These are phyloP conservation scores for Rhamnusium bicolor DNA, from an alignment of 2,888 invertebrate genomes.

Conservation along the genomic window DNA sequence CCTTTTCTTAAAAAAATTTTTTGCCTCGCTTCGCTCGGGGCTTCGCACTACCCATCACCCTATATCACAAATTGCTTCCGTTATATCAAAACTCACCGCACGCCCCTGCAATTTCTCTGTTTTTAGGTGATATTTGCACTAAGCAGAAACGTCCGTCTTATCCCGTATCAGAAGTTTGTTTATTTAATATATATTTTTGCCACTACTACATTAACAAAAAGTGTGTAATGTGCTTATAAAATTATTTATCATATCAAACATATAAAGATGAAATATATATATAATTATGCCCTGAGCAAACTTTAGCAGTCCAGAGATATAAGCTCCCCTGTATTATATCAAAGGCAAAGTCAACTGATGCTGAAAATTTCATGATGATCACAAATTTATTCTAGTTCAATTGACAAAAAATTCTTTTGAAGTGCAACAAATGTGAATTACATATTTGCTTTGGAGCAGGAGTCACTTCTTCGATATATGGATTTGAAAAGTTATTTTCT, in stretches of 20 bases:
- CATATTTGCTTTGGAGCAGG: conserved; percentile 2
- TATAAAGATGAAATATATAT: neutral
- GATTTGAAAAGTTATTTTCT: neutral
- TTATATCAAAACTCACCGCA: too few relatives aligned
- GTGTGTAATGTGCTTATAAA: neutral
- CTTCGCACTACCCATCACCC: too few relatives aligned
- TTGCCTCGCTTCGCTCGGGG: too few relatives aligned
- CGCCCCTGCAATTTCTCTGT: too few relatives aligned
- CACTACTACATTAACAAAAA: too few relatives aligned
- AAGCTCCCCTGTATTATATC: neutral
- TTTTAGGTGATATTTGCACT: too few relatives aligned
- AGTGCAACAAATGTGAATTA: conserved; percentile 14
- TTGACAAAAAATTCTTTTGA: conserved; percentile 21
- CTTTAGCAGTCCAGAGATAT: neutral
- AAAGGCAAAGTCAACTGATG: conserved; percentile 23
- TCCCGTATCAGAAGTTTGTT: too few relatives aligned
- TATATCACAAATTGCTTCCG: too few relatives aligned
- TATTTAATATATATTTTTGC: too few relatives aligned
- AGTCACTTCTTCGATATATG: neutral
- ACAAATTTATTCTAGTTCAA: conserved; percentile 7
- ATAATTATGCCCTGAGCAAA: conserved; percentile 6
- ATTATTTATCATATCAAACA: neutral
- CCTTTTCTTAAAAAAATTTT: too few relatives aligned
- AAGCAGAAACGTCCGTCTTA: too few relatives aligned
- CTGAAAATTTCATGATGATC: conserved; percentile 14